Base-by-base conservation (phyloP, 2,113 vertebrate species). In the Rhineura floridana region DNA sequence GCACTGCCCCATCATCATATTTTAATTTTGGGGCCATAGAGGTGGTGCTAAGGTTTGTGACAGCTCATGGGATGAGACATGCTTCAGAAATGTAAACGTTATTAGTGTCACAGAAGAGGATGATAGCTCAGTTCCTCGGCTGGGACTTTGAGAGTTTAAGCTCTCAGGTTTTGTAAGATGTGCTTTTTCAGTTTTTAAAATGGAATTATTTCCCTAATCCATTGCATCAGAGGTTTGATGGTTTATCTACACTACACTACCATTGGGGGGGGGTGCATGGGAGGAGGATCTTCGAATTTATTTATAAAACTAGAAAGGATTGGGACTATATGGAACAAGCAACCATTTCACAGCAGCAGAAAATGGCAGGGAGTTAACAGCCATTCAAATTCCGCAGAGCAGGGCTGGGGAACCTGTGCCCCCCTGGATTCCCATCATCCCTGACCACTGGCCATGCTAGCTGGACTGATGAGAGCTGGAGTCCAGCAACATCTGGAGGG, bases 191-290 rank as follows among this genome's bases (percentile, higher is more conserved):
- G 0, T 62, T 82, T 8, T 42, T 63, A 90, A 94, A 91, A 93
- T 85, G 78, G 91, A 84, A 91, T 88, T 85, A 88, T 89, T 92
- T 89, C 86, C 44, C 80, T 91, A 94, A 93, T 81, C 84, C 69
- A 62, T 72, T 84, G 85, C 8, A 88, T 89, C 0, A 0, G 82
- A 67, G 85, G n/a, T 69, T 42, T 42, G 63, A 79, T 79, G 81
- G 82, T 84, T 91, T 81, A 91, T 72, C 80, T 88, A 82, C 89
- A 83, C 50, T 46, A 65, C 82, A 69, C 72, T 87, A 80, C 75
- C 79, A 69, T 0, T 2, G 0, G 69, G 1, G 30, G 62, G 55
- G n/a, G n/a, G n/a, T n/a, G n/a, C n/a, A n/a, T n/a, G n/a, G 17
- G 55, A 15, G 17, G 17, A 59, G 69, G 1, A 1, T 15, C 82